phyloP scores from a whole-genome alignment of 2,888 invertebrate genomes.

The Amphimallon solstitiale region DNA sequence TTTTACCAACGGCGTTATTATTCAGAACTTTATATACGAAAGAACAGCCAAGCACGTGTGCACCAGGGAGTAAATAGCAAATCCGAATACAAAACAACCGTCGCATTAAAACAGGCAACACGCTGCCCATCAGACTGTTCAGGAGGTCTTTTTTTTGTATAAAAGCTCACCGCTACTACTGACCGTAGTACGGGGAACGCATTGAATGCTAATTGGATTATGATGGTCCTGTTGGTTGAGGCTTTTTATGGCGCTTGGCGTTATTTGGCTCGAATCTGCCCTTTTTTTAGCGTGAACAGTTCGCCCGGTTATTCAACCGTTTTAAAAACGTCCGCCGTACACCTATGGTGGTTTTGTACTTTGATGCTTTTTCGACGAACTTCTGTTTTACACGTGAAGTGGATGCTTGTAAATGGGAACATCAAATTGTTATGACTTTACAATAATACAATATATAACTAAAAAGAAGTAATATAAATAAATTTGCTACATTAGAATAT shows the following conservation, averaged over 20 bases:
- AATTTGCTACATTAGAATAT: too few species aligned
- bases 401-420: too few species aligned
- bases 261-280: conserved; percentile 53
- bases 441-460: too few species aligned
- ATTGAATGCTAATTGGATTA: conserved; percentile 62
- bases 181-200: conserved; percentile 52
- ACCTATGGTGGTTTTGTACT: too few species aligned
- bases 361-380: too few species aligned
- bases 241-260: conserved; percentile 56
- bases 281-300: conserved; percentile 53
- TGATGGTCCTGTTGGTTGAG: conserved; percentile 53
- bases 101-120: conserved; percentile 54
- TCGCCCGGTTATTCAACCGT: conserved; percentile 52
- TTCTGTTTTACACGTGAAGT: too few species aligned
- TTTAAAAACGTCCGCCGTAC: neutral
- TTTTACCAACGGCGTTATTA: too few species aligned
- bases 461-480: too few species aligned
- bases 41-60: too few species aligned
- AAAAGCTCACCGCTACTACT: conserved; percentile 56
- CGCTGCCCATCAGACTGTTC: conserved; percentile 39
- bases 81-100: conserved; percentile 54
- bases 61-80: too few species aligned
- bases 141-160: conserved; percentile 58
- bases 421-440: too few species aligned
- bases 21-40: neutral